Evolutionary conservation across 2,888 invertebrate genomes (phyloP), one percentile per base, ranked within the genome.

Genomic region (Cheilosia urbana): DNA sequence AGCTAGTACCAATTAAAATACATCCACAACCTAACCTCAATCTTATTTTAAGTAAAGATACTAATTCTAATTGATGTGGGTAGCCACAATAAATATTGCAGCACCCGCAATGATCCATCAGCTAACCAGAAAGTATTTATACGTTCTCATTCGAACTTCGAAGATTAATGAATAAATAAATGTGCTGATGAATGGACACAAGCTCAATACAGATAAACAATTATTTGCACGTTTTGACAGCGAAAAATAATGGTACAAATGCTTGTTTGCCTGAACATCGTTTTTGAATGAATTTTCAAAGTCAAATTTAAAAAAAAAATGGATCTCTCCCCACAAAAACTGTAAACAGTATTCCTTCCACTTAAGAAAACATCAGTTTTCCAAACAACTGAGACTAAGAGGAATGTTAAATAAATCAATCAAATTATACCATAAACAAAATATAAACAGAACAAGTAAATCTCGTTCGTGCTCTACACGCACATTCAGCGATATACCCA

Each of bases 371-470:
- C 45, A 45, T n/a, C 15, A n/a, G 15, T 17, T 45, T 45, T 6
- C 45, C 45, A 5, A 45, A 17, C 21, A 49, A 49, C 19, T 49
- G 3, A 21, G 21, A 49, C 19, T 49, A 3, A 21, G 21, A 21
- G n/a, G 45, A 47, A 47, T 63, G 53, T 45, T 73, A 73, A 73
- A 47, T 65, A 55, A 73, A 55, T 63, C 72, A 45, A 55, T 55
- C 55, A 73, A 75, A 75, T 75, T 65, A 65, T 55, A 55, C 37
- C 37, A 37, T 13, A 37, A 37, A 37, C 37, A 37, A 58, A 62
- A 51, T 34, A 42, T 21, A 40, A 66, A 51, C 53, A 55, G 45
- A 69, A 69, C 55, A 55, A 69, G 21, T 53, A 30, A 45, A 60
- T 62, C 58, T 40, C 24, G 30, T 53, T 42, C 53, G 30, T 42